These are phyloP conservation scores for Cheilosia variabilis DNA, from an alignment of 2,888 invertebrate species.

Conservation along the genomic window DNA sequence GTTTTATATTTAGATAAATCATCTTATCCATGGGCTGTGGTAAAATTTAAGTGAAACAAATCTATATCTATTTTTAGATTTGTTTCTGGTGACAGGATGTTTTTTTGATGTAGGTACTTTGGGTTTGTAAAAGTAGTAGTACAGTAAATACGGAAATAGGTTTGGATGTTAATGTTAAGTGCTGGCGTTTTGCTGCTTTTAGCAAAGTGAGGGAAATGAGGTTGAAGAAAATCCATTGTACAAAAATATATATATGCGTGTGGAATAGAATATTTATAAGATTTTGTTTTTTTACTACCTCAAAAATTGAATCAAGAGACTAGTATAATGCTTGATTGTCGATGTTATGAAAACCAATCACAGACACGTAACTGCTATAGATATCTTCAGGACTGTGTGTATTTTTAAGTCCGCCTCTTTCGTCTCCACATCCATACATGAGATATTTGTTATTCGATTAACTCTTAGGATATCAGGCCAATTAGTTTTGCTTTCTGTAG, in stretches of 20 bases:
- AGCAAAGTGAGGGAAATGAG: background rate
- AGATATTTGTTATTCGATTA: background rate
- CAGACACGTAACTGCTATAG: too few relatives aligned
- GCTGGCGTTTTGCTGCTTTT: background rate
- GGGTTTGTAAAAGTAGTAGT: background rate
- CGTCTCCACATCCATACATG: background rate
- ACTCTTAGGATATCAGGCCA: background rate
- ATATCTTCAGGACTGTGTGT: too few relatives aligned
- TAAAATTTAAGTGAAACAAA: slow-evolving; percentile 34
- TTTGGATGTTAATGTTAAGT: background rate
- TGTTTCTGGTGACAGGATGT: slow-evolving; percentile 28
- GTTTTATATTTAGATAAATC: slow-evolving; percentile 37
- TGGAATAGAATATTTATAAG: too few relatives aligned
- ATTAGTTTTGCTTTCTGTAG: background rate
- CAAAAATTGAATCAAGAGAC: too few relatives aligned
- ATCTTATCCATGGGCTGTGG: slow-evolving; percentile 9
- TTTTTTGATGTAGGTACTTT: background rate
- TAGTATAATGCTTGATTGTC: too few relatives aligned
- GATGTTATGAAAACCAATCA: too few relatives aligned
- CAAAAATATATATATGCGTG: background rate
- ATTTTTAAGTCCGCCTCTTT: background rate
- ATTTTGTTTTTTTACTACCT: too few relatives aligned
- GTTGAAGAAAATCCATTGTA: background rate
- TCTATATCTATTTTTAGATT: slow-evolving; percentile 50
- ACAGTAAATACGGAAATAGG: background rate